Conservation (phyloP, 2,113 vertebrate species). For the Myodes glareolus region DNA sequence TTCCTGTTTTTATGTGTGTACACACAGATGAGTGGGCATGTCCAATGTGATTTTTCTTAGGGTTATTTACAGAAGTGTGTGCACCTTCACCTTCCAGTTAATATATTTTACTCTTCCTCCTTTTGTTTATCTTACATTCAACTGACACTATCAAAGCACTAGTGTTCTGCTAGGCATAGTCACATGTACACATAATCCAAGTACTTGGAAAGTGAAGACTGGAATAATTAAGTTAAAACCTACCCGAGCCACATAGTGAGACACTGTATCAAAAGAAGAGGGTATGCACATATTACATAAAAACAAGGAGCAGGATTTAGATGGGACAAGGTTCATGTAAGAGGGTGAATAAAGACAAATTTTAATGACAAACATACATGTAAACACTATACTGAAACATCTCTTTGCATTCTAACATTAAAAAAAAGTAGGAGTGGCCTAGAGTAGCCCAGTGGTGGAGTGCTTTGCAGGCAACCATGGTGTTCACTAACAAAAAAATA, state of each 20-base stretch:
- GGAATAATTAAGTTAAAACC: not conserved
- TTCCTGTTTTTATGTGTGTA: not conserved
- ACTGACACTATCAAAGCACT: not conserved
- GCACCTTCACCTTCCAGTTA: rapidly evolving
- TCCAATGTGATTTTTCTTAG: not conserved
- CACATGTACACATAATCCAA: not conserved
- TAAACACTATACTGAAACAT: not conserved
- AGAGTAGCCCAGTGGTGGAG: not conserved
- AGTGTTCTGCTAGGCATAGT: not conserved
- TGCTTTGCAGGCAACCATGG: not conserved
- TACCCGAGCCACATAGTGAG: not conserved
- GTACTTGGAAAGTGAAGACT: not conserved
- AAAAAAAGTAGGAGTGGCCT: not conserved
- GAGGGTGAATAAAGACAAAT: too few relatives aligned
- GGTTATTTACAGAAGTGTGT: not conserved
- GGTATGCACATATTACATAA: not conserved
- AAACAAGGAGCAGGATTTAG: not conserved
- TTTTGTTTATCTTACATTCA: not conserved
- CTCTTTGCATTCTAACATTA: too few relatives aligned
- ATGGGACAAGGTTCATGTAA: not conserved
- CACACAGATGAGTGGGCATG: not conserved
- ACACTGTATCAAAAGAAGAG: not conserved
- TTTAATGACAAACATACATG: not conserved
- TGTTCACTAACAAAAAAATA: not conserved
- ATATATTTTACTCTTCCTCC: not conserved